Percentiles rank a stretch among this genome's conserved stretches.
phyloP scores from a whole-genome alignment of 2,797 vertebrate species.

The Argyrosomus regius region DNA sequence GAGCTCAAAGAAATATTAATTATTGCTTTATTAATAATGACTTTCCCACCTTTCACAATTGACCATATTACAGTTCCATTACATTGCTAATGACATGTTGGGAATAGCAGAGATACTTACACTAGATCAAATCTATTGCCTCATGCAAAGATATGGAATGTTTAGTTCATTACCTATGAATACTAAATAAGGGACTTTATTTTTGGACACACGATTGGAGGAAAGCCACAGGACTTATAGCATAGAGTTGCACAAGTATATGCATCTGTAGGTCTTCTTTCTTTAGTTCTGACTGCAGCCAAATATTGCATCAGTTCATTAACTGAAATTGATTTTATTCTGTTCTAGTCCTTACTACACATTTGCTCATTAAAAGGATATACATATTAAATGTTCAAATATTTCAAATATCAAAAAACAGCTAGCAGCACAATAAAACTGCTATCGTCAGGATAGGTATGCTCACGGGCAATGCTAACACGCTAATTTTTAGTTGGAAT shows the following conservation, averaged over 20 bases:
- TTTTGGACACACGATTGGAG: conserved; percentile 12
- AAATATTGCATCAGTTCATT: not conserved
- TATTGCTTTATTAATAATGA: not conserved
- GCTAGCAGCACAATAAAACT: no score
- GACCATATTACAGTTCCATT: not conserved
- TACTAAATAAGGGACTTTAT: conserved; percentile 15
- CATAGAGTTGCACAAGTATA: not conserved
- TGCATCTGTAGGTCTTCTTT: not conserved
- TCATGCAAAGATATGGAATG: not conserved
- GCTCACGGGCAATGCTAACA: not conserved
- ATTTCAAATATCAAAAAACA: no score
- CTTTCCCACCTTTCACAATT: not conserved
- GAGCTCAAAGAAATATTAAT: not conserved
- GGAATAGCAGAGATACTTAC: not conserved
- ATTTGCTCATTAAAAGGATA: no score
- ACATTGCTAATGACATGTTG: not conserved
- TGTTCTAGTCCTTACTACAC: not conserved
- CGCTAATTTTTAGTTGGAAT: no score
- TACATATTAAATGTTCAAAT: no score
- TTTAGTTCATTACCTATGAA: not conserved
- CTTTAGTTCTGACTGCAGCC: not conserved
- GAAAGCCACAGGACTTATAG: not conserved
- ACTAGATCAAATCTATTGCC: not conserved
- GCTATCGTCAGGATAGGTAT: no score
- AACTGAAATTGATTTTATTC: no score